Evolutionary conservation across 2,113 vertebrate genomes (phyloP).

Genomic region (Lepus americanus): DNA sequence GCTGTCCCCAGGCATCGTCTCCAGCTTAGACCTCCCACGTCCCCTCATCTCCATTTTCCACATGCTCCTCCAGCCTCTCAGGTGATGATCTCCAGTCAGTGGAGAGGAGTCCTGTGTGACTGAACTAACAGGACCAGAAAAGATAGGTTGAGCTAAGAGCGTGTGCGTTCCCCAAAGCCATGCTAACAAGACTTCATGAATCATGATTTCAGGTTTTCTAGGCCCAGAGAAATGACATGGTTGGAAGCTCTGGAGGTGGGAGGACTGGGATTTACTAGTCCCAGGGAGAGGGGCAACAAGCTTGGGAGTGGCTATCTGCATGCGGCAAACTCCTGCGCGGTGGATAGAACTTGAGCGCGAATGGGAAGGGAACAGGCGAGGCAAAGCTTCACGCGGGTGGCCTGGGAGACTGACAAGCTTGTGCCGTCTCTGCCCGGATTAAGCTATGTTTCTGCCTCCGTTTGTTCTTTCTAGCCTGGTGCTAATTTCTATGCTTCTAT

Average conservation of each 20-base stretch:
- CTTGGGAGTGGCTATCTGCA: not conserved
- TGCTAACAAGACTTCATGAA: not conserved
- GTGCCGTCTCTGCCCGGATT: not conserved
- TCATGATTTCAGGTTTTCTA: slow-evolving; percentile 41
- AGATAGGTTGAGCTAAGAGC: not conserved
- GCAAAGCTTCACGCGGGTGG: not conserved
- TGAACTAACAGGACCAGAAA: not conserved
- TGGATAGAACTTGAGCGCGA: not conserved
- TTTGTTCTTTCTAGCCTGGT: not conserved
- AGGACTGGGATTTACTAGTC: not conserved
- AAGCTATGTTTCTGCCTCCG: not conserved
- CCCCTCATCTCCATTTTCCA: not conserved
- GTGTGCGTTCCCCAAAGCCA: not conserved
- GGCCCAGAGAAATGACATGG: not conserved
- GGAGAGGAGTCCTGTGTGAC: not conserved
- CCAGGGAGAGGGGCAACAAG: not conserved
- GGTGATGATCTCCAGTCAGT: not conserved
- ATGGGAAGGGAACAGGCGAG: not conserved
- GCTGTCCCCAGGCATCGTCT: rapidly evolving
- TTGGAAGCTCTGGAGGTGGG: not conserved
- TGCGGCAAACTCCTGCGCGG: not conserved
- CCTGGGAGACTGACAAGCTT: not conserved
- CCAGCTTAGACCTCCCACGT: not conserved
- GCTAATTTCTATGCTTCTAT: not conserved
- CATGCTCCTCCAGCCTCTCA: not conserved